These are phyloP conservation scores for Crotalus tigris DNA, from an alignment of 2,113 vertebrate species.

Conservation along the genomic window DNA sequence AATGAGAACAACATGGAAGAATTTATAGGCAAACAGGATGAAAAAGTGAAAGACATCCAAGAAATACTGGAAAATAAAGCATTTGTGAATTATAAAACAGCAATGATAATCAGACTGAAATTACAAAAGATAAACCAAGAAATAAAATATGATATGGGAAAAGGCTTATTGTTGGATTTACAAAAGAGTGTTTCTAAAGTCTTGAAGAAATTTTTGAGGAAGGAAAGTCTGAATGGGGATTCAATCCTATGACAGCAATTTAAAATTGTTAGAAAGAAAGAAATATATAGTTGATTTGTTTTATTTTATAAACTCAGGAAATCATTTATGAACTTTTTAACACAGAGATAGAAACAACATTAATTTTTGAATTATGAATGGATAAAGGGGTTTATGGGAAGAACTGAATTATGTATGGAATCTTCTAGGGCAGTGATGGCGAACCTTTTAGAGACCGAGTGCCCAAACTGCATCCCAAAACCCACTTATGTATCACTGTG, in stretches of 20 bases:
- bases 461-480: no score
- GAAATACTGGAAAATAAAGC: neutral
- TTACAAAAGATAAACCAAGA: neutral
- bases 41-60: neutral
- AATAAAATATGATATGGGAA: neutral
- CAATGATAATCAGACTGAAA: neutral
- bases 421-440: neutral
- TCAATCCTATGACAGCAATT: neutral
- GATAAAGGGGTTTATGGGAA: neutral
- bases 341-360: neutral
- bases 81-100: neutral
- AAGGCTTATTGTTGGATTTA: neutral
- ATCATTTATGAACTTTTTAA: neutral
- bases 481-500: no score
- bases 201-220: neutral
- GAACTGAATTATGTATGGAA: neutral
- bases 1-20: neutral
- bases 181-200: neutral
- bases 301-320: neutral
- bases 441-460: no score
- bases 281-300: neutral
- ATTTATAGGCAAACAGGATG: neutral
- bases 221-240: neutral
- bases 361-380: neutral
- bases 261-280: neutral